Evolutionary conservation across 2,113 vertebrate genomes (phyloP), one percentile per base, ranked within the genome.

Genomic region (Oncorhynchus nerka): DNA sequence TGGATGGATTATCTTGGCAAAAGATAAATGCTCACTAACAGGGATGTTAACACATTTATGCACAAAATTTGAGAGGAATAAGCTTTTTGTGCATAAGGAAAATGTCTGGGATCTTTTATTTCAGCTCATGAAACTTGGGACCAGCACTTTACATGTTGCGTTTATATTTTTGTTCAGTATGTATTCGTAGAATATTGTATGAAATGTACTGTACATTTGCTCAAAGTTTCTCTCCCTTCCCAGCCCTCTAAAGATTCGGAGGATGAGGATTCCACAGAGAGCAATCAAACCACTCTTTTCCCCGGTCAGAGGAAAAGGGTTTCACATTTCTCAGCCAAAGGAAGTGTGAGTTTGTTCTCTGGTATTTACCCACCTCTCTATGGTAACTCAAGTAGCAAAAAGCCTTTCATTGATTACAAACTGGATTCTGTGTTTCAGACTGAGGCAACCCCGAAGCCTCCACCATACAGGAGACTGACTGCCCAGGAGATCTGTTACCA

Each of bases 301-400:
- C 96, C 97, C 0, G 97, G 98, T 3, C 98, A 99, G 75, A 98
- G 96, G 91, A 95, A 95, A 86, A 96, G 98, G 85, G 96, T 99
- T 73, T 98, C 98, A 20, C 98, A 99, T 83, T 95, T 95, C 55
- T 85, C 92, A 89, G 94, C 93, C 88, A 95, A 95, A 92, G 94
- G 93, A 93, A 94, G 86, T 76, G 95, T 96, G 85, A 95, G 95
- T 94, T 73, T 80, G 68, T 19, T 62, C n/a, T 24, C 59, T 8
- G 59, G n/a, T 22, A 62, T 62, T 62, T 62, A 62, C 19, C 59
- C n/a, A n/a, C 20, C 22, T 22, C 2, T 62, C n/a, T 62, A 9
- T 22, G n/a, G 59, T 62, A 3, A 62, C 20, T 8, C 12, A 15
- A 15, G 12, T 19, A 55, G 51, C 5, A 55, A 4, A n/a, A 64